Percentiles rank a stretch among this genome's conserved stretches.
Evolutionary conservation across 2,113 vertebrate species (phyloP).

Genomic region (Bubalus kerabau): DNA sequence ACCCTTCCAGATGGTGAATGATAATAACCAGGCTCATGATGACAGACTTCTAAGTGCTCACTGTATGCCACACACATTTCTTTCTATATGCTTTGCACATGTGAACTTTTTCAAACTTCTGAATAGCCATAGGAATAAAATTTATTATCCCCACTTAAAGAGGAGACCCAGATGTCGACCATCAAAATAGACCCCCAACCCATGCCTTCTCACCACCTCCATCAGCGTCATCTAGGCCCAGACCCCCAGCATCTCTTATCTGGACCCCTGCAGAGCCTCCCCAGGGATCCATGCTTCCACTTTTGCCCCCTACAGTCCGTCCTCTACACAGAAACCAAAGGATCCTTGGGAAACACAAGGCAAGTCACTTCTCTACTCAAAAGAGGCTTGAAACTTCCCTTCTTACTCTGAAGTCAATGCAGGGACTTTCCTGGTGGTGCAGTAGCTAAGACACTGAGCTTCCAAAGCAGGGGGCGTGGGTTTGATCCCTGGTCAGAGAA

Average conservation of each 20-base stretch:
- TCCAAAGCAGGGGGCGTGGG: not conserved
- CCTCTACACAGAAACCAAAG: not conserved
- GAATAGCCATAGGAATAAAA: not conserved
- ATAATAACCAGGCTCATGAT: rapidly evolving
- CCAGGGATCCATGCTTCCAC: not conserved
- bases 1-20: too few relatives aligned
- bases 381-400: not conserved
- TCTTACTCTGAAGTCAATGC: not conserved
- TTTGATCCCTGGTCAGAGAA: not conserved
- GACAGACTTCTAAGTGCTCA: too few relatives aligned
- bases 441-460: not conserved
- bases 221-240: rapidly evolving
- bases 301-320: not conserved
- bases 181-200: not conserved
- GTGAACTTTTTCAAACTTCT: not conserved
- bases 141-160: not conserved
- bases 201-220: not conserved
- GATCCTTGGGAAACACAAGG: not conserved
- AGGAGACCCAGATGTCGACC: not conserved
- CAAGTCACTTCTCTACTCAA: not conserved
- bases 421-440: not conserved
- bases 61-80: not conserved
- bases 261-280: not conserved
- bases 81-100: not conserved
- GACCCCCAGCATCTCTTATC: not conserved